Percentiles rank a stretch among this genome's conserved stretches.
Conservation (phyloP, 2,113 vertebrate genomes). For the Neolamprologus variostigma region DNA sequence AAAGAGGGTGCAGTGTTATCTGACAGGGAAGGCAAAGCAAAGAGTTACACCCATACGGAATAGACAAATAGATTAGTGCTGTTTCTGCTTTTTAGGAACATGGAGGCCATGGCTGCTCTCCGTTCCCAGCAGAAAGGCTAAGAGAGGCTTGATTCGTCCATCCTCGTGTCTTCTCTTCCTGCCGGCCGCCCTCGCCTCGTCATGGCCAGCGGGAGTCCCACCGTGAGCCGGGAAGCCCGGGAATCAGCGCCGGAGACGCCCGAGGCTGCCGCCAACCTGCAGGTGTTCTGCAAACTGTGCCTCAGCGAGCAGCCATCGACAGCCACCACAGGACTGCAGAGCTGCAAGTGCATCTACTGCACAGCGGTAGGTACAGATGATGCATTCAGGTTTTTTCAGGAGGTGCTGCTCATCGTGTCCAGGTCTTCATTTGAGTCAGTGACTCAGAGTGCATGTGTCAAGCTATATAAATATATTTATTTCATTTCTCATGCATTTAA, state of each 20-base stretch:
- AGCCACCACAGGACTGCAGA: slow-evolving; percentile 77
- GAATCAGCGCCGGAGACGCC: background rate
- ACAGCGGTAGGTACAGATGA: slow-evolving; percentile 70
- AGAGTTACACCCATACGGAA: background rate
- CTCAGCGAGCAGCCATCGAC: slow-evolving; percentile 78
- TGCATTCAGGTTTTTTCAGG: background rate
- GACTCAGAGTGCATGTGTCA: background rate
- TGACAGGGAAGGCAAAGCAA: background rate
- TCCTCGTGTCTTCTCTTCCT: background rate
- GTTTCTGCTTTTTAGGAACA: slow-evolving; percentile 48
- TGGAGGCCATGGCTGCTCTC: slow-evolving; percentile 23
- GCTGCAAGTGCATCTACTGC: slow-evolving; percentile 87
- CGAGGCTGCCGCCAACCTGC: background rate
- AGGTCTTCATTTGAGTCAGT: background rate
- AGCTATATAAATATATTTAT: background rate
- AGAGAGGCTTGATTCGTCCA: background rate
- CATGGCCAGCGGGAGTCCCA: slow-evolving; percentile 68
- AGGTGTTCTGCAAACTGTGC: slow-evolving; percentile 89
- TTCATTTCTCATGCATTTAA: background rate
- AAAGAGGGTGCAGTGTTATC: background rate
- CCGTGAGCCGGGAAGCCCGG: slow-evolving; percentile 42
- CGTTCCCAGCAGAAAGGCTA: slow-evolving; percentile 30
- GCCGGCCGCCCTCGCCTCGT: background rate
- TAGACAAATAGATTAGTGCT: background rate
- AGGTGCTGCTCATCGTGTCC: background rate